Evolutionary conservation across 2,797 vertebrate genomes (phyloP), one percentile per base, ranked within the genome.

Genomic region (Acipenser oxyrinchus): DNA sequence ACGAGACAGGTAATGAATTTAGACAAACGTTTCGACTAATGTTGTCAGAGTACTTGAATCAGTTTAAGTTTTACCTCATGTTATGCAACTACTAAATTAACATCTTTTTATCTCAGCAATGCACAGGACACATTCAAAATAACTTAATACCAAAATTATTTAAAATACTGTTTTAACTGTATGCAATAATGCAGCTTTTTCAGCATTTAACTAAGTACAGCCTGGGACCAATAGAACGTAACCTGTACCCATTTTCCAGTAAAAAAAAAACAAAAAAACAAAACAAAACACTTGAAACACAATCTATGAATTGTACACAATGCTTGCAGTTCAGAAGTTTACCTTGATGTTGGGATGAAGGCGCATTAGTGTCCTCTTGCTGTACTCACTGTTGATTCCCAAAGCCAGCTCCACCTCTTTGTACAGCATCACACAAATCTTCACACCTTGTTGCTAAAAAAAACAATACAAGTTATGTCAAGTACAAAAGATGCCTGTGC

Each of bases 321-420:
- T 37, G 23, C 3, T 50, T n/a, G 0, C 11, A 49, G 64, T 10
- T 50, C 9, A 67, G 13, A 9, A 51, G 23, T 12, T 10, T 83
- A 97, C 95, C 95, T 97, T 98, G 75, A 99, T 90, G 78, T 96
- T 97, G 66, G 94, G 91, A 79, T 98, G 94, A 0, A 97, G 88
- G 12, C 55, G 86, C 75, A 85, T 77, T 60, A 99, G 82, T 0
- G 93, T 96, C 62, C 89, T 78, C 83, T 99, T 99, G 87, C 92
- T 99, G 73, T 99, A 99, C 51, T 89, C 95, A 0, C 95, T 98
- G 80, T 99, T 99, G 82, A 98, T 97, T 6, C 95, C 96, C 4
- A 99, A 87, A 10, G 96, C 94, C 2, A 99, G 79, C 79, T 98
- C 96, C 73, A 99, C 93, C 74, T 99, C 96, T 75, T 99, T 98